Evolutionary conservation across 2,797 vertebrate genomes (phyloP).

Genomic region (Gobionotothen gibberifrons): DNA sequence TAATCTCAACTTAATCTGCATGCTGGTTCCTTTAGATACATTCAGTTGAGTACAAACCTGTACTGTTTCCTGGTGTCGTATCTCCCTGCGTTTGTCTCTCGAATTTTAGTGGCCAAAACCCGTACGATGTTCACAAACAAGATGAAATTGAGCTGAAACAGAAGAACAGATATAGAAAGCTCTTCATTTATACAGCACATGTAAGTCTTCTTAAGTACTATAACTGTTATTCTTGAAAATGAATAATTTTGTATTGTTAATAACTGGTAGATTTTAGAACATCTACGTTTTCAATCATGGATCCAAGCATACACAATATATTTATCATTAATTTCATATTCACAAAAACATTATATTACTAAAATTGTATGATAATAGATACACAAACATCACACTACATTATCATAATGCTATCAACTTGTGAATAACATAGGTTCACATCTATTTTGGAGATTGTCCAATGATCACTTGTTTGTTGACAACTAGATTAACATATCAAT

Average conservation of each 20-base stretch:
- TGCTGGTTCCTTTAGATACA: neutral
- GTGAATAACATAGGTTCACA: too few relatives aligned
- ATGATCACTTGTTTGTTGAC: neutral
- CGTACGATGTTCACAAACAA: constrained; percentile 92
- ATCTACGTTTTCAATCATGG: neutral
- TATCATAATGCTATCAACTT: neutral
- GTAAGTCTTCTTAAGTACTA: neutral
- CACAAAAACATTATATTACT: neutral
- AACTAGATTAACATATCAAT: neutral
- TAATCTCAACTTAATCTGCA: neutral
- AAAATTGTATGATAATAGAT: too few relatives aligned
- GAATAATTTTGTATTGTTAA: neutral
- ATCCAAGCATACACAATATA: neutral
- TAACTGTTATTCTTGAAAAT: neutral
- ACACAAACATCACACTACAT: neutral
- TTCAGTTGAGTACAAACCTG: constrained; percentile 82
- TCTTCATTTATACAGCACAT: neutral
- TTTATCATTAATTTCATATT: neutral
- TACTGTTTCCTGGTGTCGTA: constrained; percentile 92
- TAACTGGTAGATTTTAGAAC: neutral
- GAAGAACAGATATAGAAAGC: constrained; percentile 24
- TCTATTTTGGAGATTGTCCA: neutral
- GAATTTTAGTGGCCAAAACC: constrained; percentile 91
- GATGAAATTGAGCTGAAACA: constrained; percentile 91
- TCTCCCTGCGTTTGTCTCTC: constrained; percentile 90